Evolutionary conservation across 1,140 invertebrate genomes (phyloP), one percentile per base, ranked within the genome.

Genomic region (Bradysia coprophila): DNA sequence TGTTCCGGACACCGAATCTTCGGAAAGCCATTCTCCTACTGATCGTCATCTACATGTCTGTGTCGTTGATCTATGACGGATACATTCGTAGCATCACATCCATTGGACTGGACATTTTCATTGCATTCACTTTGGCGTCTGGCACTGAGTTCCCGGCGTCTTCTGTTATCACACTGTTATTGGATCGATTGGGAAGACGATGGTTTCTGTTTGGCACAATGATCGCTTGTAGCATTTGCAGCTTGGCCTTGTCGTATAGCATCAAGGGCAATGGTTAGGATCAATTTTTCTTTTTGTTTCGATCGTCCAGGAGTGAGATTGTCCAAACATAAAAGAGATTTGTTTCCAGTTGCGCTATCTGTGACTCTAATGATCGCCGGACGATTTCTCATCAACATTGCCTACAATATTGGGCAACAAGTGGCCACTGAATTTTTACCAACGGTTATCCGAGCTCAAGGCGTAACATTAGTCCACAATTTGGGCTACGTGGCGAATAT

Each of bases 341-440:
- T n/a, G n/a, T n/a, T n/a, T n/a, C n/a, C n/a, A n/a, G n/a, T n/a
- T n/a, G n/a, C n/a, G n/a, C n/a, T n/a, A n/a, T n/a, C n/a, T n/a
- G n/a, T n/a, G n/a, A n/a, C n/a, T n/a, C n/a, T n/a, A n/a, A n/a
- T n/a, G n/a, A 80, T 91, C 48, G 58, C 78, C 13, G 84, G 83
- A 1, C 63, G 86, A 21, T 85, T 90, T 48, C 77, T 76, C 45
- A 76, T 89, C 11, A 90, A 88, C 48, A 84, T 87, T 23, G 81
- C 83, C 0, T 89, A 88, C 56, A 89, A 89, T 55, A 89, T 90
- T 40, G 84, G 84, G 0, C 68, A 90, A 0, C 86, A 90, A 51
- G 90, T 87, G 60, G 83, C 83, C 0, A 83, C 86, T 1, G 86
- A 90, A 56, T 58, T 90, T 1, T 55, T 91, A 10, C 77, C 77